These are phyloP conservation scores for Gnatocerus cornutus DNA, from an alignment of 2,888 invertebrate genomes.

Conservation along the genomic window DNA sequence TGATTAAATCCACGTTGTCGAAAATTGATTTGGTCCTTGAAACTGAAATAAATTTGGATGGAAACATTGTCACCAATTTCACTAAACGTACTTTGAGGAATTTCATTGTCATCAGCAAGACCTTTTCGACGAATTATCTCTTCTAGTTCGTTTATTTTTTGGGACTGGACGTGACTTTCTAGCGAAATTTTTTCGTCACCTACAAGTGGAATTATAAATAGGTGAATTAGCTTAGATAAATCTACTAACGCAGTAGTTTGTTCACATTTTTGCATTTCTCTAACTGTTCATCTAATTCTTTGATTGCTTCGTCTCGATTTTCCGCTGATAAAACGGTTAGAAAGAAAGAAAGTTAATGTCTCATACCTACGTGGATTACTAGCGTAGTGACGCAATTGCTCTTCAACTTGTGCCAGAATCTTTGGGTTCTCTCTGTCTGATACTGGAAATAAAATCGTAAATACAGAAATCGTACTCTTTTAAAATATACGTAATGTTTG, in stretches of 20 bases:
- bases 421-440: too few species aligned
- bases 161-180: conserved; percentile 3
- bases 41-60: neutral
- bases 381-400: too few species aligned
- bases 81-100: too few species aligned
- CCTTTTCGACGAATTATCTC: neutral
- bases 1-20: neutral
- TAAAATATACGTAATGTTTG: conserved; percentile 3
- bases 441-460: too few species aligned
- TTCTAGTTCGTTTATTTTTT: conserved; percentile 11
- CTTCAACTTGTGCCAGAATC: too few species aligned
- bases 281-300: conserved; percentile 1
- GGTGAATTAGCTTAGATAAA: too few species aligned
- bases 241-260: conserved; percentile 4
- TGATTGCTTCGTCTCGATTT: neutral
- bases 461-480: too few species aligned
- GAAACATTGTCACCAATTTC: neutral
- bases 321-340: neutral
- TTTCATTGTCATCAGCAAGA: too few species aligned
- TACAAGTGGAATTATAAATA: neutral
- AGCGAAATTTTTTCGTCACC: conserved; percentile 6
- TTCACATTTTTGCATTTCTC: conserved; percentile 10
- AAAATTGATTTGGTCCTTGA: neutral
- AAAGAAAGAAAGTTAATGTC: neutral
- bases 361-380: too few species aligned